These are phyloP conservation scores for Myotis davidii DNA, from an alignment of 2,113 vertebrate species.

Conservation along the genomic window DNA sequence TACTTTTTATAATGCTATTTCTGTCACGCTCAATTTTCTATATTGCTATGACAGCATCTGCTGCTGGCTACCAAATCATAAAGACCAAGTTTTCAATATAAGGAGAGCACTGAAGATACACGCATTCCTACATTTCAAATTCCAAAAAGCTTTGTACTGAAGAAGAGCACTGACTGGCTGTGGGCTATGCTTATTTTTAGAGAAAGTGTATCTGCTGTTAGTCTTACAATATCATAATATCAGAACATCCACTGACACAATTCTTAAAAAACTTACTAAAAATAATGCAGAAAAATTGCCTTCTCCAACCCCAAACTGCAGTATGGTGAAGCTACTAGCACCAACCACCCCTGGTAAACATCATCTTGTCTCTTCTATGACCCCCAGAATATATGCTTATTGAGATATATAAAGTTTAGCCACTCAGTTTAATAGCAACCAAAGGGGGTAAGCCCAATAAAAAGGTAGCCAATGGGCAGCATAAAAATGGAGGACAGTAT, in stretches of 20 bases:
- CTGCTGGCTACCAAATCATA: background rate
- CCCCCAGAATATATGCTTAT: background rate
- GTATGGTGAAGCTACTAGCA: background rate
- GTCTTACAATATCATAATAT: background rate
- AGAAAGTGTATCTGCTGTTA: background rate
- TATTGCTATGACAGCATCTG: background rate
- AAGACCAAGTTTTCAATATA: background rate
- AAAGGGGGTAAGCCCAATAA: background rate
- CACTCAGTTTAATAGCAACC: background rate
- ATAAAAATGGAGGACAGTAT: background rate
- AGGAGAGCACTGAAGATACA: background rate
- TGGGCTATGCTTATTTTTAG: background rate
- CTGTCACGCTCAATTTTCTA: background rate
- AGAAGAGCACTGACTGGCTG: background rate
- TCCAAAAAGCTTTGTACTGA: background rate
- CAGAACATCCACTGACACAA: conserved; percentile 3
- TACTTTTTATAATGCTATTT: background rate
- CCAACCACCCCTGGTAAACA: background rate
- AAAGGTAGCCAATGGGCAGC: background rate
- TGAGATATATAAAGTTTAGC: background rate
- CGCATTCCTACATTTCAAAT: background rate
- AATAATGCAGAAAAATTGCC: background rate
- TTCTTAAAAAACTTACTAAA: conserved; percentile 32
- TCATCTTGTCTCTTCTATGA: background rate
- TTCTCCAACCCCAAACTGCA: background rate